phyloP scores from a whole-genome alignment of 2,113 vertebrate species.

The Dipodomys ordii region DNA sequence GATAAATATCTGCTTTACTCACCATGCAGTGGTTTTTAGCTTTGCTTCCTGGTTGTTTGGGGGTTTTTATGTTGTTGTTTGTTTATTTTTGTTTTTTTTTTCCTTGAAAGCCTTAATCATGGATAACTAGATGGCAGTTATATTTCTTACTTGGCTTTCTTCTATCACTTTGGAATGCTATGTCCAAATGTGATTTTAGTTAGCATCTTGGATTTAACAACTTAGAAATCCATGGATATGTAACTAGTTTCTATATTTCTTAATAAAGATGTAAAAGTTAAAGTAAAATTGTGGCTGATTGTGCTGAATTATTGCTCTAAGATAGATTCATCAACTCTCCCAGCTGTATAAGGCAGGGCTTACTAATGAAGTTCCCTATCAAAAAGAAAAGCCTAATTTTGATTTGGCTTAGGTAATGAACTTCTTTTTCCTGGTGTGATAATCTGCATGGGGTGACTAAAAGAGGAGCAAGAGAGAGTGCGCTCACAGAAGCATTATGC shows the following conservation, averaged over 20 bases:
- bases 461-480: slow-evolving; percentile 92
- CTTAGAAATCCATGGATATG: slow-evolving; percentile 67
- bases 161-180: slow-evolving; percentile 63
- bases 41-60: slow-evolving; percentile 33
- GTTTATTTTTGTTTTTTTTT: neutral
- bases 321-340: slow-evolving; percentile 99
- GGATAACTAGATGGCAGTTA: slow-evolving; percentile 70
- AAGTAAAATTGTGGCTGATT: slow-evolving; percentile 94
- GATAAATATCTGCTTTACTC: slow-evolving; percentile 73
- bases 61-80: too few relatives aligned
- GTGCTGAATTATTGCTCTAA: slow-evolving; percentile 98
- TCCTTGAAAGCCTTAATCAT: slow-evolving; percentile 61
- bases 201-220: slow-evolving; percentile 67
- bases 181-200: slow-evolving; percentile 77
- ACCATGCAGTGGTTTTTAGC: slow-evolving; percentile 52
- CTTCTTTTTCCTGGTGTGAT: slow-evolving; percentile 99
- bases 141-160: slow-evolving; percentile 75
- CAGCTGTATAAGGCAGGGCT: slow-evolving; percentile 98
- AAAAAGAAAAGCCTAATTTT: slow-evolving; percentile 99
- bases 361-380: slow-evolving; percentile 99
- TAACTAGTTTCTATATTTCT: slow-evolving; percentile 78
- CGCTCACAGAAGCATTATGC: slow-evolving; percentile 95
- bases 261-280: slow-evolving; percentile 93
- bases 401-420: slow-evolving; percentile 99
- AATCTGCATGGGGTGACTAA: slow-evolving; percentile 97